Base-by-base conservation (phyloP, 2,888 invertebrate species). In the Epirrita christyi region DNA sequence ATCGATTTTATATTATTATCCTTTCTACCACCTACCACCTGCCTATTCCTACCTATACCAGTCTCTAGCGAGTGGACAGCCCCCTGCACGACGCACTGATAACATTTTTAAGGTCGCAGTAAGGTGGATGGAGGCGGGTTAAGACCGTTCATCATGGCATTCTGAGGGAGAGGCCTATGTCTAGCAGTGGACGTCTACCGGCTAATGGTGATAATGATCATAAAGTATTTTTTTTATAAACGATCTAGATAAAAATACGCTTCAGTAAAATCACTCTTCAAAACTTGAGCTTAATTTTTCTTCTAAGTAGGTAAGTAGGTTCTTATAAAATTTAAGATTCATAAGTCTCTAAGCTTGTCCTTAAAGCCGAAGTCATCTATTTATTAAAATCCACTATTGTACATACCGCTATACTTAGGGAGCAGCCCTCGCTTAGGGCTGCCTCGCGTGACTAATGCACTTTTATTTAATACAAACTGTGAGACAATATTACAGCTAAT, bases 381-480 rank as follows among this genome's bases (percentile, higher is more conserved):
- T 15, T 36, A 50, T 50, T 66, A 66, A 68, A 68, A 68, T 67
- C 66, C 60, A 50, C 63, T 63, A 49, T 32, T 61, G 40, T 47
- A 46, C 38, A 59, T 46, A 43, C 36, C 21, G 28, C 36, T 32
- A 40, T 63, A 50, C 36, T 45, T 11, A 60, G 69, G 71, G 69
- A 62, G 44, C 52, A 49, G 47, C 70, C 73, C 68, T 57, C 55
- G 52, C 28, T 11, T 61, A 84, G 82, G 85, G 81, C 54, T 81
- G 79, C 57, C 64, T 82, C 80, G 81, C 83, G 81, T 82, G 81
- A 80, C 81, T 65, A 76, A 83, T 76, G 59, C 56, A 37, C 67
- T 78, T 76, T 78, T 78, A 76, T 78, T 78, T 80, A 76, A 75
- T 76, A 68, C 59, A 52, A 54, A 47, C 50, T 38, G 52, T 59